Conservation (phyloP, 2,113 vertebrate species). For the Myotis brandtii region DNA sequence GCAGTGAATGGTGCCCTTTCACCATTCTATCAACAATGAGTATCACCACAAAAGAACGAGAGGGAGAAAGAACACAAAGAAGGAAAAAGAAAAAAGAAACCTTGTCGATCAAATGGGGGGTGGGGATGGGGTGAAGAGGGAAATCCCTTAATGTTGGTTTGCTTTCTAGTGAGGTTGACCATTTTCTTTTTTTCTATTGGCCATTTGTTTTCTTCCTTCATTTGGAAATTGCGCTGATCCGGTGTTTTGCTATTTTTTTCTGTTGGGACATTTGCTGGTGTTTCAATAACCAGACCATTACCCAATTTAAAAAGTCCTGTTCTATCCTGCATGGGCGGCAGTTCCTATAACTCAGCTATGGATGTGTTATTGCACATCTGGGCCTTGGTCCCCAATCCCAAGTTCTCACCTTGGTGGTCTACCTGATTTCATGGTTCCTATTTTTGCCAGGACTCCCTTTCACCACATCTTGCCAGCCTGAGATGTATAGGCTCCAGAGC, state of each 20-base stretch:
- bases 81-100: background rate
- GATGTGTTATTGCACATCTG: too few species aligned
- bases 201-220: background rate
- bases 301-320: background rate
- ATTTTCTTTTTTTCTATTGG: background rate
- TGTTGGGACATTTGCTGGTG: background rate
- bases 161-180: background rate
- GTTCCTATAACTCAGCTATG: background rate
- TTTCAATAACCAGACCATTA: background rate
- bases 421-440: background rate
- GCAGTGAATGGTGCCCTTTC: background rate
- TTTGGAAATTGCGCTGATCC: background rate
- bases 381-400: background rate
- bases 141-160: background rate
- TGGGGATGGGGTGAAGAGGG: too few species aligned
- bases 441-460: background rate
- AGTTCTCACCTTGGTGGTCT: background rate
- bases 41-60: background rate
- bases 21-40: background rate
- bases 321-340: background rate
- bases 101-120: background rate
- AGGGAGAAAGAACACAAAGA: background rate
- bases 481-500: background rate
- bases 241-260: background rate
- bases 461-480: background rate